These are phyloP conservation scores for Penaeus vannamei DNA, from an alignment of 1,140 invertebrate species.

Conservation along the genomic window DNA sequence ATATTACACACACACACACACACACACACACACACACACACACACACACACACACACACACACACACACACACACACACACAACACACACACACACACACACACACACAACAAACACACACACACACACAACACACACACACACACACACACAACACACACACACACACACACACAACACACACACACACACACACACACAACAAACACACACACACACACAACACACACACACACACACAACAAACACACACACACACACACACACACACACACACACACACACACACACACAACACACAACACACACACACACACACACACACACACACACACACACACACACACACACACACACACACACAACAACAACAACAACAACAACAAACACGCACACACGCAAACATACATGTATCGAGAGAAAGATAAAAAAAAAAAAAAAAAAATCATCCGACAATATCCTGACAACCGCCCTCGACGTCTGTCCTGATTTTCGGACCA, in stretches of 20 bases:
- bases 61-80: not conserved
- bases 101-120: not conserved
- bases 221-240: not conserved
- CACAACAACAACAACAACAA: too few species aligned
- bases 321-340: constrained; percentile 20
- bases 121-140: too few species aligned
- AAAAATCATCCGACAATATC: not conserved
- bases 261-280: not conserved
- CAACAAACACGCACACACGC: too few species aligned
- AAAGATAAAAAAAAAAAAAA: too few species aligned
- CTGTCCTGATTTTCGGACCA: too few species aligned
- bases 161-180: too few species aligned
- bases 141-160: constrained; percentile 33
- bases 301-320: constrained; percentile 16
- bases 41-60: not conserved
- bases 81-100: not conserved
- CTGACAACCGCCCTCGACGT: too few species aligned
- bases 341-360: not conserved
- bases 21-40: not conserved
- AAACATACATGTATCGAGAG: too few species aligned
- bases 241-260: not conserved
- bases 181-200: constrained; percentile 23
- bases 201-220: constrained; percentile 19
- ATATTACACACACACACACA: not conserved
- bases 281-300: too few species aligned